phyloP scores from a whole-genome alignment of 2,888 invertebrate species.

The Quadroppia sp. region DNA sequence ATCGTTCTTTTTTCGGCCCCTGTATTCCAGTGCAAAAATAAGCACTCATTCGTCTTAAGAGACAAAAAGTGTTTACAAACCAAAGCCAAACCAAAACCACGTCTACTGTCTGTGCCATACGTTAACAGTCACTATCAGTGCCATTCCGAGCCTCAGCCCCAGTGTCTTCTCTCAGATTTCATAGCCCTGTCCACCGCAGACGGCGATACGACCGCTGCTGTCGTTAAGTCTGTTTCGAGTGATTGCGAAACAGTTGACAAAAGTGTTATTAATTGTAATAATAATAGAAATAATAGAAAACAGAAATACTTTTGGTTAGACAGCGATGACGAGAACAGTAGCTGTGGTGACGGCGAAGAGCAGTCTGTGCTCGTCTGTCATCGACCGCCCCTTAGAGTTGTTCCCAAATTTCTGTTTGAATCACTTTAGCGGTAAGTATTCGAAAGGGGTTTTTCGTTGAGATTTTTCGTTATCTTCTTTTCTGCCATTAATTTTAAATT shows the following conservation, averaged over 20 bases:
- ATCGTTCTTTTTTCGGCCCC: neutral
- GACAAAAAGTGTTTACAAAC: neutral
- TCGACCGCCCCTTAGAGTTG: neutral
- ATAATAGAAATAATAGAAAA: conserved; percentile 23
- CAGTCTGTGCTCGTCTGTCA: neutral
- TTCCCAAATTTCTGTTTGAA: conserved; percentile 21
- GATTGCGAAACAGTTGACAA: neutral
- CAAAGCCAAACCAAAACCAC: neutral
- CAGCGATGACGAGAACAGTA: neutral
- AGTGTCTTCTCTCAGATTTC: neutral
- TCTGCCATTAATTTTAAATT: no score
- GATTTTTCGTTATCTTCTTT: no score
- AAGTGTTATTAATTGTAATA: neutral
- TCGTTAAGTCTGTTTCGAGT: no score
- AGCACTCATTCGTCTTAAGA: conserved; percentile 9
- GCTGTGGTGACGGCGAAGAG: neutral
- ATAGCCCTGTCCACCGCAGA: neutral
- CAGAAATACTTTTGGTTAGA: conserved; percentile 24
- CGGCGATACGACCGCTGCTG: no score
- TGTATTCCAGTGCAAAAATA: neutral
- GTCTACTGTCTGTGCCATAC: no score
- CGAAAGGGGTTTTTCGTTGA: no score
- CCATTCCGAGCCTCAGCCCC: neutral
- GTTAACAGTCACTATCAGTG: no score
- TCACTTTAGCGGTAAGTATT: no score